These are phyloP conservation scores for Apostichopus japonicus DNA, from an alignment of 35 echinoderm and acorn worm genomes.

Conservation along the genomic window DNA sequence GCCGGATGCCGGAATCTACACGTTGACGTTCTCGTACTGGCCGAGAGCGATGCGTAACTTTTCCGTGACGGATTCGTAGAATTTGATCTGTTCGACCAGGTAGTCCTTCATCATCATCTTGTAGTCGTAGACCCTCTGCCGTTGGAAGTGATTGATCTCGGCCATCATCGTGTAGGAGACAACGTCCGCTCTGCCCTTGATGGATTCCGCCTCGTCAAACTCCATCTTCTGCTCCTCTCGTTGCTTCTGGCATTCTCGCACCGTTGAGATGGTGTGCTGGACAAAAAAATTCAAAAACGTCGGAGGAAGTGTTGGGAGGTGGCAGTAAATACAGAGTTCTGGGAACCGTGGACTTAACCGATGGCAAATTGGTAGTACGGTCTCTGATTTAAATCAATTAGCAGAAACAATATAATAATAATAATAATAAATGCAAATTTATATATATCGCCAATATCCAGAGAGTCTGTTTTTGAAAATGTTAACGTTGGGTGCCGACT, in stretches of 20 bases:
- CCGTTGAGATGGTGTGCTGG: slow-evolving; percentile 88
- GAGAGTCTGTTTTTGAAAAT: too few relatives aligned
- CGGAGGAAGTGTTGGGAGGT: too few relatives aligned
- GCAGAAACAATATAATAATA: too few relatives aligned
- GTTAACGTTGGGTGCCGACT: too few relatives aligned
- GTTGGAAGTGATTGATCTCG: slow-evolving; percentile 95
- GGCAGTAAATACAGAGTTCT: too few relatives aligned
- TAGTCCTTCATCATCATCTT: slow-evolving; percentile 84
- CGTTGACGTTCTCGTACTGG: slow-evolving; percentile 77
- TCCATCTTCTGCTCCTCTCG: slow-evolving; percentile 96
- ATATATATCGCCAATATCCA: too few relatives aligned
- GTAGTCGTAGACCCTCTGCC: slow-evolving; percentile 86
- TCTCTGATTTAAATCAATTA: too few relatives aligned
- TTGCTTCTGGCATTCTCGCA: slow-evolving; percentile 93
- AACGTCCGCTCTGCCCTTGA: slow-evolving; percentile 86
- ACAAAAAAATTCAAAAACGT: background rate
- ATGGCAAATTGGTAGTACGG: too few relatives aligned
- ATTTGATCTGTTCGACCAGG: slow-evolving; percentile 89
- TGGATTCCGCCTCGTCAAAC: slow-evolving; percentile 82
- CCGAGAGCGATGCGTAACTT: slow-evolving; percentile 79
- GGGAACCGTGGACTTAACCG: too few relatives aligned
- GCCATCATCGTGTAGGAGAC: slow-evolving; percentile 96
- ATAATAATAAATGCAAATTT: too few relatives aligned
- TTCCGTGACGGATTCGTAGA: slow-evolving; percentile 85
- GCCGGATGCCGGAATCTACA: background rate